phyloP scores from a whole-genome alignment of 1,140 invertebrate genomes.

The Meloidogyne exigua region DNA sequence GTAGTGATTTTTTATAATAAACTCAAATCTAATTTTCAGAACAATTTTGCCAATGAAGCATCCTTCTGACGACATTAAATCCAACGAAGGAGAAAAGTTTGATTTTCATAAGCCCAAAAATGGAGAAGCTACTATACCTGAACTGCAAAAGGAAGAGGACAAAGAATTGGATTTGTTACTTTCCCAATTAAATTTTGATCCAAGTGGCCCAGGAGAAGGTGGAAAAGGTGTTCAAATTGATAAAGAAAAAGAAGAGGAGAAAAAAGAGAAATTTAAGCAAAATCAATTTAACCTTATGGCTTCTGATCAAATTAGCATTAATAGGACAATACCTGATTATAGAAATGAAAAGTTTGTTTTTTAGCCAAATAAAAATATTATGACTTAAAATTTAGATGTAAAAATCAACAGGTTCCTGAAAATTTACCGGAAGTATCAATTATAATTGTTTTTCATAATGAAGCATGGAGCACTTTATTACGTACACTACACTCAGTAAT shows the following conservation, averaged over 20 bases:
- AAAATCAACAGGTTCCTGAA: background rate
- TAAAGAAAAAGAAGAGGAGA: conserved; percentile 35
- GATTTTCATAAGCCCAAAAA: background rate
- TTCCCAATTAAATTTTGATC: conserved; percentile 33
- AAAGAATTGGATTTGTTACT: conserved; percentile 27
- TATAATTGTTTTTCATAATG: conserved; percentile 87
- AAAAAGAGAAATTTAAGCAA: conserved; percentile 42
- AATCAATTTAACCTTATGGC: conserved; percentile 51
- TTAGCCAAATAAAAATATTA: background rate
- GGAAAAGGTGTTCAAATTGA: conserved; percentile 41
- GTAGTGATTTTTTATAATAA: conserved; percentile 15
- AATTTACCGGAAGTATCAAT: conserved; percentile 74
- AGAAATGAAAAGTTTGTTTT: conserved; percentile 34
- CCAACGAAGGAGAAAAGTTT: background rate
- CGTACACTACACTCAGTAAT: conserved; percentile 81
- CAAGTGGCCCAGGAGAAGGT: conserved; percentile 27
- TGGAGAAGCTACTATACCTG: background rate
- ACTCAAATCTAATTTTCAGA: conserved; percentile 5
- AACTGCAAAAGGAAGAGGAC: conserved; percentile 13
- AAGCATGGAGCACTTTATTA: conserved; percentile 81
- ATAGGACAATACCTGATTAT: conserved; percentile 47
- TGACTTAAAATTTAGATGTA: conserved; percentile 20
- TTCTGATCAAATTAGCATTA: conserved; percentile 40
- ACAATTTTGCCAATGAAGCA: conserved; percentile 1
- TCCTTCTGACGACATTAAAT: background rate